Base-by-base conservation (phyloP, 1,140 invertebrate genomes). In the Lasaia peninsularis region DNA sequence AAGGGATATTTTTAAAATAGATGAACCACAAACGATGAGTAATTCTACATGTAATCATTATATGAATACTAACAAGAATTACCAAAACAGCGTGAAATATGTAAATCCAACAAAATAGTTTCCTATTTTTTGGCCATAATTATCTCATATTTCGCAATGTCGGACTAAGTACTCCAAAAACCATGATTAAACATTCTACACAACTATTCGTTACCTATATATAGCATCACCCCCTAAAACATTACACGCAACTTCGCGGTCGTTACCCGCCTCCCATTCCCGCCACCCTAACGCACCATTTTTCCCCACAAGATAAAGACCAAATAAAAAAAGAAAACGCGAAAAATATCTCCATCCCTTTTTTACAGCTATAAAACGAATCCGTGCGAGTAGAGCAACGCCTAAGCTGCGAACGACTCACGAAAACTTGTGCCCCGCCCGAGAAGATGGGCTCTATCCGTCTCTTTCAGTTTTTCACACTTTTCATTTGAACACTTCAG, bases 311-410 rank as follows among this genome's bases (percentile, higher is more conserved):
- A 86, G 81, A 83, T 86, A 86, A 88, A 88, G 85, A 86, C 81
- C 81, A 77, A 85, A 83, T 80, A 88, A 88, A 88, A 88, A 88
- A 88, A 88, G 83, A 86, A 86, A 88, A 86, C 79, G 83, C 63
- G 81, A 86, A 86, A 86, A 88, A 86, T 79, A 79, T 69, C 69
- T 66, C 72, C 56, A 63, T 86, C 86, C 60, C 76, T 55, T 62
- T 86, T 65, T 60, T 31, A 20, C 78, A 51, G 56, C 37, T 24
- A 55, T 24, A 58, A 53, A 67, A 52, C 24, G 33, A 40, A 51
- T 62, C 56, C 9, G 86, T 73, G 80, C 69, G 85, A 88, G 65
- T 69, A 62, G 80, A 62, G 62, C 72, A 56, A 79, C 71, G 77
- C 73, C 81, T 86, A 85, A 88, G 73, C 83, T 78, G 72, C 75